phyloP scores from a whole-genome alignment of 2,888 invertebrate species.

The Zeuzera pyrina region DNA sequence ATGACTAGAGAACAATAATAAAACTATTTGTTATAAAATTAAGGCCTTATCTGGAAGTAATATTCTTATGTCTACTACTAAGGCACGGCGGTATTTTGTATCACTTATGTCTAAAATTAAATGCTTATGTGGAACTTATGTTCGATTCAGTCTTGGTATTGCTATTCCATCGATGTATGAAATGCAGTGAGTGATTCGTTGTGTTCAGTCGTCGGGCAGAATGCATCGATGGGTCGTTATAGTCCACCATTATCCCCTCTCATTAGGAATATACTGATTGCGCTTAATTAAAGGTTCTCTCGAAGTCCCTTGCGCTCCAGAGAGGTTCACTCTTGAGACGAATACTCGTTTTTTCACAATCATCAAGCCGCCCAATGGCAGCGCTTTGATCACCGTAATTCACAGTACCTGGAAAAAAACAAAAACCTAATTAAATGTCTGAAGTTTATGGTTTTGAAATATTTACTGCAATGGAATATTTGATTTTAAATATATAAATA shows the following conservation, averaged over 20 bases:
- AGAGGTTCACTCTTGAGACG: slow-evolving; percentile 47
- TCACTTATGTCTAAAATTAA: slow-evolving; percentile 59
- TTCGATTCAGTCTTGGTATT: slow-evolving; percentile 60
- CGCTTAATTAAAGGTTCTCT: slow-evolving; percentile 69
- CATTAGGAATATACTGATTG: slow-evolving; percentile 74
- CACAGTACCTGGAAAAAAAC: slow-evolving; percentile 57
- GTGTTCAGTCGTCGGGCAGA: slow-evolving; percentile 50
- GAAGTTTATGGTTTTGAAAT: background rate
- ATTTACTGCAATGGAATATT: background rate
- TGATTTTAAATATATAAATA: background rate
- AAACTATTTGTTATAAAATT: slow-evolving; percentile 36
- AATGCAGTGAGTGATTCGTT: slow-evolving; percentile 54
- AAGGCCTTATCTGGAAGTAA: slow-evolving; percentile 43
- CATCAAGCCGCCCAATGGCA: slow-evolving; percentile 62
- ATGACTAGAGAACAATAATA: slow-evolving; percentile 66
- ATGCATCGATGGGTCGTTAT: slow-evolving; percentile 68
- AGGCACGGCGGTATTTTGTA: slow-evolving; percentile 61
- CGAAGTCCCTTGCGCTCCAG: slow-evolving; percentile 53
- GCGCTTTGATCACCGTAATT: slow-evolving; percentile 64
- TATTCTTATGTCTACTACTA: slow-evolving; percentile 45
- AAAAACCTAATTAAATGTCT: slow-evolving; percentile 13
- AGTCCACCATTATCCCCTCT: slow-evolving; percentile 68
- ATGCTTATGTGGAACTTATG: slow-evolving; percentile 59
- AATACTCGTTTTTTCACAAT: slow-evolving; percentile 68
- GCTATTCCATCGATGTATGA: slow-evolving; percentile 53